A percentile compares a stretch with the other conserved stretches of the same genome.
Conservation (phyloP, 2,888 invertebrate genomes). For the Seladonia tumulorum region DNA sequence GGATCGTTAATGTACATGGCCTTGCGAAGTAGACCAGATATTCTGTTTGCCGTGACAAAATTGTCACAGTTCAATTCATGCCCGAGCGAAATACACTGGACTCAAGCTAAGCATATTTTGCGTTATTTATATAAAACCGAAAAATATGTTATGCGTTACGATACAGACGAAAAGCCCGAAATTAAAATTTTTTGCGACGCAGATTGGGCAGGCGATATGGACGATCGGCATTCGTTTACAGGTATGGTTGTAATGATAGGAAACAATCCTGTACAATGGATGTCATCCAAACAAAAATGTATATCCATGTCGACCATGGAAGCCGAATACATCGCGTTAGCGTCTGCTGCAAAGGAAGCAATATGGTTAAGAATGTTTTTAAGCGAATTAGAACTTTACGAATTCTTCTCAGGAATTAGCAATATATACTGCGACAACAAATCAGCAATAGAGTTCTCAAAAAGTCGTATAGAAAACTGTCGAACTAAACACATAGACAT, state of each 20-base stretch:
- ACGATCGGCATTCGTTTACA: conserved; percentile 27
- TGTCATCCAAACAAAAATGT: neutral
- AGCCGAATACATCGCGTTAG: neutral
- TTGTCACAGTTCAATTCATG: conserved; percentile 18
- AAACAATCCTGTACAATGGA: neutral
- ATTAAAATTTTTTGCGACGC: conserved; percentile 27
- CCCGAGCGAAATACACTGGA: conserved; percentile 22
- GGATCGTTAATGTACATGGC: conserved; percentile 13
- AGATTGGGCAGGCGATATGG: conserved; percentile 38
- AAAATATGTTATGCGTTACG: neutral
- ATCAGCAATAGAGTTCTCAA: neutral
- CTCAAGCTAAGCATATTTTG: neutral
- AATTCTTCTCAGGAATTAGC: neutral
- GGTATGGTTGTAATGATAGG: conserved; percentile 19
- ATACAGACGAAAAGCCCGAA: neutral
- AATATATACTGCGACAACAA: conserved; percentile 1
- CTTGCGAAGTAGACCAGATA: conserved; percentile 2
- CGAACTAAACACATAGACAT: conserved; percentile 12
- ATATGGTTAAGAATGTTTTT: conserved; percentile 2
- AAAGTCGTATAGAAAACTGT: neutral
- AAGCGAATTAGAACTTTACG: neutral
- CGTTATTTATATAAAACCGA: neutral
- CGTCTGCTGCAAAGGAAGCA: neutral
- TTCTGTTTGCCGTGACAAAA: conserved; percentile 13
- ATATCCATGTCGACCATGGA: conserved; percentile 13